phyloP scores from a whole-genome alignment of 2,113 vertebrate species.

The Phycodurus eques region DNA sequence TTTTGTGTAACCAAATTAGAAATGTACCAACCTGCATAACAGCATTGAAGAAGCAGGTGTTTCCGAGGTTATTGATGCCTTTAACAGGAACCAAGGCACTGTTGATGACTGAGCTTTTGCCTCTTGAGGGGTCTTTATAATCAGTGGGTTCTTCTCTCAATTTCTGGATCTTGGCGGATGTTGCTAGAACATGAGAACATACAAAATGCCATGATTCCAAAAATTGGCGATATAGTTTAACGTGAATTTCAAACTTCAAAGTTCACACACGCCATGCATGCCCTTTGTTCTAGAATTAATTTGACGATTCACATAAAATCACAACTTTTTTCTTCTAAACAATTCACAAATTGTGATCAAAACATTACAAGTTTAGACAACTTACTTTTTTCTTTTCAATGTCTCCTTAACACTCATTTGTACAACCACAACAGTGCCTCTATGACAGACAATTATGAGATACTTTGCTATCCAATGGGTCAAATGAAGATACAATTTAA shows the following conservation, averaged over 20 bases:
- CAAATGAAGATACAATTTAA: too few species aligned
- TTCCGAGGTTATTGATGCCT: slow-evolving; percentile 95
- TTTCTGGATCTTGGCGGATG: slow-evolving; percentile 83
- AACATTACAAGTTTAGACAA: too few species aligned
- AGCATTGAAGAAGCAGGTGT: slow-evolving; percentile 98
- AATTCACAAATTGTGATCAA: too few species aligned
- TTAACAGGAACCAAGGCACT: slow-evolving; percentile 83
- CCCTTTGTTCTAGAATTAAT: too few species aligned
- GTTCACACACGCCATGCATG: neutral
- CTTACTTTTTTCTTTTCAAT: too few species aligned
- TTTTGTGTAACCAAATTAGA: neutral
- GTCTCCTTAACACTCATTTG: too few species aligned
- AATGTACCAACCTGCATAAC: slow-evolving; percentile 87
- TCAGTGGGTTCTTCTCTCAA: slow-evolving; percentile 82
- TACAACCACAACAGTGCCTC: too few species aligned
- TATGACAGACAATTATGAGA: too few species aligned
- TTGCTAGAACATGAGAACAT: slow-evolving; percentile 61
- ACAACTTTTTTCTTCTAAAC: too few species aligned
- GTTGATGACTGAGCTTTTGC: slow-evolving; percentile 72
- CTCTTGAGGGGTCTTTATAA: slow-evolving; percentile 74
- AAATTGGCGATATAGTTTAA: neutral
- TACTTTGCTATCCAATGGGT: too few species aligned
- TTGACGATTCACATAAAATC: too few species aligned
- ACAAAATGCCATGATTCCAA: slow-evolving; percentile 1
- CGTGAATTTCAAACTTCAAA: neutral